Percentiles rank a stretch among this genome's conserved stretches.
Conservation (phyloP, 2,797 vertebrate genomes). For the Coranthus polyacanthus region DNA sequence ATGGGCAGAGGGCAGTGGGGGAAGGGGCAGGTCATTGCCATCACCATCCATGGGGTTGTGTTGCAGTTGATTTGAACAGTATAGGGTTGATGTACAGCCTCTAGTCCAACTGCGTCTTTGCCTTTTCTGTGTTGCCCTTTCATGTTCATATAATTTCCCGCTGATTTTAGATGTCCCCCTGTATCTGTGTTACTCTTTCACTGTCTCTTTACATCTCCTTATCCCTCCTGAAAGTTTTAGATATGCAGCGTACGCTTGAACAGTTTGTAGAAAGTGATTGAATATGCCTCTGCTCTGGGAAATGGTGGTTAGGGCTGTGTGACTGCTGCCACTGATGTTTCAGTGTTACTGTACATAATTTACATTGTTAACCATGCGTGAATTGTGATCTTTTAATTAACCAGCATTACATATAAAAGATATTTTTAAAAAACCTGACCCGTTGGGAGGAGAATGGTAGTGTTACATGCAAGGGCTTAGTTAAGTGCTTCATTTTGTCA, state of each 20-base stretch:
- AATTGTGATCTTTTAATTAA: slow-evolving; percentile 25
- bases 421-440: not conserved
- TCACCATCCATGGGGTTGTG: slow-evolving; percentile 59
- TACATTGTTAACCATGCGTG: slow-evolving; percentile 13
- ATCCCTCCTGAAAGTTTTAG: slow-evolving; percentile 62
- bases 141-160: slow-evolving; percentile 33
- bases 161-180: slow-evolving; percentile 37
- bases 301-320: slow-evolving; percentile 34
- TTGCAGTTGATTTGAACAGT: slow-evolving; percentile 58
- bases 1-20: slow-evolving; percentile 61
- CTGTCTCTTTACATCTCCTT: slow-evolving; percentile 2
- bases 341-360: slow-evolving; percentile 51
- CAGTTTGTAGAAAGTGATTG: slow-evolving; percentile 59
- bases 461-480: too few species aligned
- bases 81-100: slow-evolving; percentile 36
- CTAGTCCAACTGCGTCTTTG: slow-evolving; percentile 36
- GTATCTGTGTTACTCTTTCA: slow-evolving; percentile 6
- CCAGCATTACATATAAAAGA: not conserved
- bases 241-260: slow-evolving; percentile 59
- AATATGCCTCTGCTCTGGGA: slow-evolving; percentile 53
- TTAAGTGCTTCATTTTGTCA: not conserved
- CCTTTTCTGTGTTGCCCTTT: slow-evolving; percentile 49
- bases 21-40: slow-evolving; percentile 65
- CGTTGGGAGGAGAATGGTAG: not conserved
- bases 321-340: slow-evolving; percentile 35